Conservation (phyloP, 2,888 invertebrate species). For the Agrochola litura region DNA sequence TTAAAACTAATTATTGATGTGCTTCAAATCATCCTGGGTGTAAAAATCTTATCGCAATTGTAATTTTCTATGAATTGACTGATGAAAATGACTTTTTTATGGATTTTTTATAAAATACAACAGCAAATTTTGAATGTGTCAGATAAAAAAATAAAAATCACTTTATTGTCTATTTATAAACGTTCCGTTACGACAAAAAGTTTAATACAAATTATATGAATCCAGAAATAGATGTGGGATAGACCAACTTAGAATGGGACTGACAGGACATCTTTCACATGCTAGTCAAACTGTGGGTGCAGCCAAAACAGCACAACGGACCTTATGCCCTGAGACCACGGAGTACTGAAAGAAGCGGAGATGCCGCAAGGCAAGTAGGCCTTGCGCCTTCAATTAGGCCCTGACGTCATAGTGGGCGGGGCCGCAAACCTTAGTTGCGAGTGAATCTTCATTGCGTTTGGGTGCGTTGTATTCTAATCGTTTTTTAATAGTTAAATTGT, state of each 20-base stretch:
- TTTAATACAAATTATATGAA: not conserved
- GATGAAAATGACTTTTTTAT: not conserved
- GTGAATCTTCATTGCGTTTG: no score
- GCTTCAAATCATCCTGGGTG: not conserved
- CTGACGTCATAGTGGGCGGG: no score
- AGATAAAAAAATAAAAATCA: slow-evolving; percentile 27
- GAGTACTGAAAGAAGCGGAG: no score
- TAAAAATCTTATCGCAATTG: not conserved
- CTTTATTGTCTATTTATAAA: slow-evolving; percentile 24
- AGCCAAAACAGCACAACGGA: not conserved
- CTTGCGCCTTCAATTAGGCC: no score
- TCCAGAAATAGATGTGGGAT: not conserved
- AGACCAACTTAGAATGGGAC: not conserved
- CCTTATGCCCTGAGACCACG: not conserved
- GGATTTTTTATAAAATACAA: not conserved
- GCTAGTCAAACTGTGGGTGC: not conserved
- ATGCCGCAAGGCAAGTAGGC: no score
- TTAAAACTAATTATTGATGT: not conserved
- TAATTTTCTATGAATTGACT: not conserved
- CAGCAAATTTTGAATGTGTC: slow-evolving; percentile 27
- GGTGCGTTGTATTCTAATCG: no score
- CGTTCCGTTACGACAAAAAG: slow-evolving; percentile 17
- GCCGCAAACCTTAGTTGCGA: no score
- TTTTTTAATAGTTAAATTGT: no score
- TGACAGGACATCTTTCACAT: not conserved